Conservation (phyloP, 1,140 invertebrate genomes). For the Leptinotarsa undecemlineata region DNA sequence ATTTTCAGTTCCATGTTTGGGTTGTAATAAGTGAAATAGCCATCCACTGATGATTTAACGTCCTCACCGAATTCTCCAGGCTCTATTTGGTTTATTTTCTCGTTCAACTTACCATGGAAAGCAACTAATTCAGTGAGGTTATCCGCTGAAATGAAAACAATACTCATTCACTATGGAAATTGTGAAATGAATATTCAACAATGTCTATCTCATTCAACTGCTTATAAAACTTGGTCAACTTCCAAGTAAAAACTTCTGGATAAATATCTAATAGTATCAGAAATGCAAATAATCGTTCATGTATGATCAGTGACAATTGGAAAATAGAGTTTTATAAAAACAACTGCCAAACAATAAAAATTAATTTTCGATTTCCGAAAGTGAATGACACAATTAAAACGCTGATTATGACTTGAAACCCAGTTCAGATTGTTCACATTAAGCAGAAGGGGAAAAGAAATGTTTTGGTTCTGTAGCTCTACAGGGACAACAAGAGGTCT, state of each 20-base stretch:
- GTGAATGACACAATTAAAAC: too few species aligned
- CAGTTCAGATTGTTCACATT: too few species aligned
- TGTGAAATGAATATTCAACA: background rate
- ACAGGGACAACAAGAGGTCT: too few species aligned
- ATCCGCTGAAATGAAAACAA: slow-evolving; percentile 42
- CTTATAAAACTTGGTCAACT: background rate
- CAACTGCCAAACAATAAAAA: too few species aligned
- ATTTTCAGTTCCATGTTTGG: slow-evolving; percentile 38
- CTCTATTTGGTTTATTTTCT: slow-evolving; percentile 38
- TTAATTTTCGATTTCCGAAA: too few species aligned
- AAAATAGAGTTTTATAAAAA: too few species aligned
- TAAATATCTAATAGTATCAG: background rate
- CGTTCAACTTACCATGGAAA: slow-evolving; percentile 50
- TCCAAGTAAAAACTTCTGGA: background rate
- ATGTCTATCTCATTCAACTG: background rate
- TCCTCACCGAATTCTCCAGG: slow-evolving; percentile 45
- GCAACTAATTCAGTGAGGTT: slow-evolving; percentile 47
- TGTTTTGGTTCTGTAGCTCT: too few species aligned
- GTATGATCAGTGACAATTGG: too few species aligned
- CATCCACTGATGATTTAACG: slow-evolving; percentile 34
- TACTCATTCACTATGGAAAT: background rate
- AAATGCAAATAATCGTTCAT: background rate
- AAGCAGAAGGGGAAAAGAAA: too few species aligned
- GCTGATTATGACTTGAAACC: too few species aligned
- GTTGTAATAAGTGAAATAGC: slow-evolving; percentile 46